Evolutionary conservation across 2,113 vertebrate species (phyloP), one percentile per base, ranked within the genome.

Genomic region (Podiceps cristatus): DNA sequence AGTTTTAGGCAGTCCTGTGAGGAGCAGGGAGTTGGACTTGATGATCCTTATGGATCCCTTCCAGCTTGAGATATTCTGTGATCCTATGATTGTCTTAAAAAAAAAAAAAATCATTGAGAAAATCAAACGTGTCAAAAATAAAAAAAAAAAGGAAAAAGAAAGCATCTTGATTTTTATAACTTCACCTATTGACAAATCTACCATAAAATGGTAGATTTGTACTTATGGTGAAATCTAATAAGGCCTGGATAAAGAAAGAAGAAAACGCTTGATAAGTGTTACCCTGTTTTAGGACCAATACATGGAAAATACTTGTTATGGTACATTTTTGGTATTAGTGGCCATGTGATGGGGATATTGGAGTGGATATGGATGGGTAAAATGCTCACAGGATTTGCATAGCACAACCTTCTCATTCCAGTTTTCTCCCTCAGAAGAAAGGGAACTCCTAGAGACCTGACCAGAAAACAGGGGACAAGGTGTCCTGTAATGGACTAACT

Each of bases 1-100:
- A 60, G 18, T 62, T 93, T 78, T 63, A 78, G 28, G 29, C 47
- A 52, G 37, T 86, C 9, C 47, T 67, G 19, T 1, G 9, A 71
- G 28, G 17, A 76, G 19, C 10, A 31, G 9, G 40, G 13, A 22
- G 6, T 28, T 60, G 45, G 53, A 59, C 27, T 66, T 0, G 0
- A n/a, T 62, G 12, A 44, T 87, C n/a, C 11, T 73, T 50, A 35
- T 24, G 4, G 15, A 35, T 42, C 20, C 15, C 22, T 63, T 78
- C 50, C 33, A 83, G 33, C 27, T 63, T 1, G 0, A 83, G 33
- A 18, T 82, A 50, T 12, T 72, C 28, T 63, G 16, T 37, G 31
- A 9, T n/a, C 64, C 24, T 17, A 16, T 58, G 31, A 37, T 42
- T 72, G 11, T n/a, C 25, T 74, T 74, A 13, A 63, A 66, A 81